Evolutionary conservation across 2,888 invertebrate species (phyloP), one percentile per base, ranked within the genome.

Genomic region (Lithophane semibrunnea): DNA sequence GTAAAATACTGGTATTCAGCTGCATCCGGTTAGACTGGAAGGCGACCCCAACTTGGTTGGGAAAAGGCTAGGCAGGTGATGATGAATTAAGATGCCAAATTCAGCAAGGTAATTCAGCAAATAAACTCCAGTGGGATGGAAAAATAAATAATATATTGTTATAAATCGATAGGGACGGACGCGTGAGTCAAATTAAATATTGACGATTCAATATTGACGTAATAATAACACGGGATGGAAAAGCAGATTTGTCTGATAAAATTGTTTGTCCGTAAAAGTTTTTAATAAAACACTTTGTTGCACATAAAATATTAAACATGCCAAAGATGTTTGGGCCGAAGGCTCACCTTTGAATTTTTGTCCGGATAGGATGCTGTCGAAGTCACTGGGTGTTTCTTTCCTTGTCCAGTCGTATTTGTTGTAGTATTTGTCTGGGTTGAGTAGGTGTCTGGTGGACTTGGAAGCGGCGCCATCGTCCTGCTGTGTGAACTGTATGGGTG

Each of bases 371-470:
- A 94, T 90, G 75, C 92, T 93, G 77, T 96, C 96, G 73, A 95
- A 96, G 86, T 96, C 96, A 80, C 96, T 96, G 7, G 96, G 94
- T 7, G 96, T 96, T 86, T 96, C 97, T 92, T 95, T 97, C 93
- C 93, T 93, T n/a, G 93, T 95, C 97, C 95, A 97, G 87, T 92
- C 97, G 93, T 96, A 98, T 97, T 97, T 97, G 74, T 96, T 96
- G 86, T 96, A 98, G 92, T 97, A 97, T 89, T 98, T 97, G 90
- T 98, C 98, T 13, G 98, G 98, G 70, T 98, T 97, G 82, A 98
- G 96, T 68, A 98, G 96, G 94, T 98, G 98, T 90, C 98, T 97
- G 13, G 98, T 98, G 18, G 98, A 98, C 94, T 98, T 98, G 29
- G 98, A 98, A 3, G 98, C 98, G 77, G 97, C 97, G 64, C 97